Base-by-base conservation (phyloP, 37 sponge, comb jelly and placozoan genomes). In the Corticium candelabrum region DNA sequence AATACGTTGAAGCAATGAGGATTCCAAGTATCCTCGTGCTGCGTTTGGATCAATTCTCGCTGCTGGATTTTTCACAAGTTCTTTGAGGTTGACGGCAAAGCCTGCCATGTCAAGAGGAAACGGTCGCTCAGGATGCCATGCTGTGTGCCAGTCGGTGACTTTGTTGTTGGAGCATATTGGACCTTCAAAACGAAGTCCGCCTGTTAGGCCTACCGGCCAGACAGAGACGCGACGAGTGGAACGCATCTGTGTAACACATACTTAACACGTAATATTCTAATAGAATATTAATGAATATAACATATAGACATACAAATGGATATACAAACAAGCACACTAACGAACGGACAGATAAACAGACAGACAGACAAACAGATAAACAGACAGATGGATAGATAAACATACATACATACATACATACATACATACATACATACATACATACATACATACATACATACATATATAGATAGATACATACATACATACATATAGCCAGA, bases 91-190 rank as follows among this genome's bases (percentile, higher is more conserved):
- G 1, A 95, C 81, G 21, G 92, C 96, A 87, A 95, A 95, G 27
- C 91, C 90, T 2, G 96, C 93, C 96, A 95, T 95, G 43, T 95
- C 94, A 21, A 87, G 82, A 21, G 83, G 94, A 71, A 88, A 94
- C 2, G 82, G 75, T 74, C 94, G 82, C 35, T 74, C 21, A 0
- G 11, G 41, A 7, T 79, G 87, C 90, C 90, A 94, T 0, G 43
- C 37, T 2, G 89, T 76, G 78, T 90, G 83, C 91, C 90, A 94
- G 0, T 84, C 86, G 21, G 78, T 88, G 30, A 94, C 90, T 2
- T 35, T 35, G 0, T 87, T 89, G 68, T 86, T 35, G 3, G 67
- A 77, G 77, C 96, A 95, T 30, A 80, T 40, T 34, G 96, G 96
- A 40, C 96, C 92, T 50, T 95, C 96, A 68, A 77, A 91, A 68